Evolutionary conservation across 1,140 invertebrate genomes (phyloP).

Genomic region (Drosophila lacteicornis): DNA sequence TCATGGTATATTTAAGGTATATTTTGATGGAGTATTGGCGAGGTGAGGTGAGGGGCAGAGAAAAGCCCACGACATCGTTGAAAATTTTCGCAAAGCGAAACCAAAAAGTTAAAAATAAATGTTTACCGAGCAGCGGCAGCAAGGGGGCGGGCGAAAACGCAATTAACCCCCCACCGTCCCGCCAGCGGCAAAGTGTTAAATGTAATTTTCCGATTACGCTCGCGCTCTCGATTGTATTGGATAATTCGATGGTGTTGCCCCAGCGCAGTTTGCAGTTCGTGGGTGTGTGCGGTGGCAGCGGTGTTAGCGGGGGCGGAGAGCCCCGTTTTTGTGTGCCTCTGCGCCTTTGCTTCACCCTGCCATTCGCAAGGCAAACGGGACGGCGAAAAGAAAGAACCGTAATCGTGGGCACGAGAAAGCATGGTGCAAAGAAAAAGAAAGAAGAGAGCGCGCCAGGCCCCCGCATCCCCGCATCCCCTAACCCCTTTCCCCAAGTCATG

Average conservation of each 20-base stretch:
- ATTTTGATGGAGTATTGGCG: slow-evolving; percentile 5
- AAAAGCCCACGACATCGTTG: slow-evolving; percentile 82
- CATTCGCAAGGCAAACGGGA: slow-evolving; percentile 53
- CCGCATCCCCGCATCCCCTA: neutral
- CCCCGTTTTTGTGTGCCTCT: slow-evolving; percentile 54
- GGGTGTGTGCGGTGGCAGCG: slow-evolving; percentile 27
- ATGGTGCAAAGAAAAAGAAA: slow-evolving; percentile 20
- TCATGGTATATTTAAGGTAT: slow-evolving; percentile 12
- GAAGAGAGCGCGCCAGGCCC: slow-evolving; percentile 13
- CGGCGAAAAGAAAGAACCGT: slow-evolving; percentile 76
- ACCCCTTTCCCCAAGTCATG: neutral
- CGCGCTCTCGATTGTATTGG: slow-evolving; percentile 68
- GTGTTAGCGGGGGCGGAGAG: slow-evolving; percentile 25
- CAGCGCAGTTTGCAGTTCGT: slow-evolving; percentile 36
- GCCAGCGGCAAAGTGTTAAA: slow-evolving; percentile 25
- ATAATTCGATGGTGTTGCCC: slow-evolving; percentile 69
- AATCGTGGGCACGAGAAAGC: slow-evolving; percentile 57
- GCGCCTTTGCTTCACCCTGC: slow-evolving; percentile 25
- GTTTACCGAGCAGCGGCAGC: slow-evolving; percentile 65
- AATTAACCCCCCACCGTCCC: slow-evolving; percentile 36
- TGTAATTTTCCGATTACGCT: slow-evolving; percentile 49
- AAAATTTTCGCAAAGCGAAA: slow-evolving; percentile 80
- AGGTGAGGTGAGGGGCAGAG: slow-evolving; percentile 35
- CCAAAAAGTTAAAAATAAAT: slow-evolving; percentile 82
- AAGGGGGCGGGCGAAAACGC: slow-evolving; percentile 42